Evolutionary conservation across 2,888 invertebrate genomes (phyloP).

Genomic region (Apoda limacodes): DNA sequence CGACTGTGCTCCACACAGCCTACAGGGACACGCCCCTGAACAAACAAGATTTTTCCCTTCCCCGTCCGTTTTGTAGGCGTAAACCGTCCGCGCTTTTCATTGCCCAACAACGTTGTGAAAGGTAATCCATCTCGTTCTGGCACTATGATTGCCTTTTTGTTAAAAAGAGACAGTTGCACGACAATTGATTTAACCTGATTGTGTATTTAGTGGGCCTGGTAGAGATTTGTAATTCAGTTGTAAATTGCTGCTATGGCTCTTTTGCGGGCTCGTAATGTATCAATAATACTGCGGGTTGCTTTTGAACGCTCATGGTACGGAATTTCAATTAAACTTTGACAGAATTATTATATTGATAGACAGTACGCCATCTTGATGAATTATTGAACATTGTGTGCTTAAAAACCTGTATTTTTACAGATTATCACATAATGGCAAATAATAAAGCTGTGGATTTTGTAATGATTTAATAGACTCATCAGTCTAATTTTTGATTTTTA

Average conservation of each 20-base stretch:
- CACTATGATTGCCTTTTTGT: conserved; percentile 3
- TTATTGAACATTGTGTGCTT: conserved; percentile 37
- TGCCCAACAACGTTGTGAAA: conserved; percentile 30
- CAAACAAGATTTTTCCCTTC: conserved; percentile 58
- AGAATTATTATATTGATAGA: conserved; percentile 67
- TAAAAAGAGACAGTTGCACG: conserved; percentile 28
- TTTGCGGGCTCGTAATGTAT: conserved; percentile 62
- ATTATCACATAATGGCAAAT: conserved; percentile 27
- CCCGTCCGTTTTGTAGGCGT: conserved; percentile 49
- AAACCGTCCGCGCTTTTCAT: conserved; percentile 35
- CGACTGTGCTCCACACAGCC: conserved; percentile 41
- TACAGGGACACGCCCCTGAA: conserved; percentile 48
- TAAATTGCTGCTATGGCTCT: conserved; percentile 61
- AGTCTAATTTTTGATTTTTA: too few species aligned
- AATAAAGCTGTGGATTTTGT: conserved; percentile 22
- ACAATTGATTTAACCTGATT: conserved; percentile 62
- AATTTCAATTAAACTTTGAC: conserved; percentile 67
- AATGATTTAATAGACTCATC: too few species aligned
- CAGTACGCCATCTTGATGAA: conserved; percentile 49
- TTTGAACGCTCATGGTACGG: conserved; percentile 38
- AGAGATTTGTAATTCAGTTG: conserved; percentile 67
- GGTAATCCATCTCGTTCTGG: conserved; percentile 25
- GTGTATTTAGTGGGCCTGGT: conserved; percentile 59
- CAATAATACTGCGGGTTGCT: conserved; percentile 54
- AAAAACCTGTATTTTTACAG: conserved; percentile 27